A percentile compares a stretch with the other conserved stretches of the same genome.
These are phyloP conservation scores for Himalopsyche anomala DNA, from an alignment of 2,888 invertebrate species.

Conservation along the genomic window DNA sequence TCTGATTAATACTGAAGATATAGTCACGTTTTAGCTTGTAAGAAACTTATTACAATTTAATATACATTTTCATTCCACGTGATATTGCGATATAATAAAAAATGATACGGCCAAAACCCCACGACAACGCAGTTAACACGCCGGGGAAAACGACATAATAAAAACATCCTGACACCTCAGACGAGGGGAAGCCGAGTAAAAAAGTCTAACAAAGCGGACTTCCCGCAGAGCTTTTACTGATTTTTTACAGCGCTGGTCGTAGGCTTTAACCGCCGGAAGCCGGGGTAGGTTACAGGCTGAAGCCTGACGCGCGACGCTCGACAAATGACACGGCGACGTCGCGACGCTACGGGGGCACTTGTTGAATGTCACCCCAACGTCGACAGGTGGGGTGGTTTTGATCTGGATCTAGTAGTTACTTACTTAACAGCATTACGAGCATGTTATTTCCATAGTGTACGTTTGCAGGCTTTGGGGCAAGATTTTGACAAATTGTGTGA, in stretches of 20 bases:
- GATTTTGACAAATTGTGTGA: too few species aligned
- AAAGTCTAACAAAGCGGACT: not conserved
- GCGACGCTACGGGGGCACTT: slow-evolving; percentile 47
- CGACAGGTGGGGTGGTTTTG: slow-evolving; percentile 45
- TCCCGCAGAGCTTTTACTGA: slow-evolving; percentile 10
- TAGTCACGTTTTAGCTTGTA: too few species aligned
- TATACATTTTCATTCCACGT: not conserved
- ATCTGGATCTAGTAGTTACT: not conserved
- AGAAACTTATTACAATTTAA: too few species aligned
- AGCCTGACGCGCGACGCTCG: not conserved
- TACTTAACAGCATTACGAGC: too few species aligned
- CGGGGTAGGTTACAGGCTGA: not conserved
- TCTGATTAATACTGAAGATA: too few species aligned
- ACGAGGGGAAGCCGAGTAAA: not conserved
- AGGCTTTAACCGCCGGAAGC: not conserved
- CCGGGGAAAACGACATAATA: slow-evolving; percentile 48
- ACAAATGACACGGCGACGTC: slow-evolving; percentile 44
- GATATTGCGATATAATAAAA: slow-evolving; percentile 1
- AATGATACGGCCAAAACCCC: not conserved
- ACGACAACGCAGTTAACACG: slow-evolving; percentile 43
- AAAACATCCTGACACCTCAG: slow-evolving; percentile 41
- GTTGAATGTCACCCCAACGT: slow-evolving; percentile 50
- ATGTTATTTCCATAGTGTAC: too few species aligned
- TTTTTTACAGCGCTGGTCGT: not conserved
- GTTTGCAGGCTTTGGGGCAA: too few species aligned